Percentiles rank a stretch among this genome's conserved stretches.
Conservation (phyloP, 2,113 vertebrate species). For the Cisticola juncidis region DNA sequence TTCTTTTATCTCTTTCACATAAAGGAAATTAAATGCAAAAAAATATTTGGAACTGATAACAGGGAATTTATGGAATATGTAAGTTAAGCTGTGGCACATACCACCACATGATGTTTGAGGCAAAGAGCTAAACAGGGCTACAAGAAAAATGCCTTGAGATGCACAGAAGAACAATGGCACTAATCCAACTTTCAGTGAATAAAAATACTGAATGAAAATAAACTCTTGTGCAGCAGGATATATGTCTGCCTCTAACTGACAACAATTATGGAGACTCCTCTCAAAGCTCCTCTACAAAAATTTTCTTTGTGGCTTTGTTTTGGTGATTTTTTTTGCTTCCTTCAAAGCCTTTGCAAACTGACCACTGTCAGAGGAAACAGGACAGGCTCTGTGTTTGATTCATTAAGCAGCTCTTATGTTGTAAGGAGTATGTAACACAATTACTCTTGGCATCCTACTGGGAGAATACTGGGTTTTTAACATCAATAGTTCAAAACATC, state of each 20-base stretch:
- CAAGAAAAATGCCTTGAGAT: not conserved
- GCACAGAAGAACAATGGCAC: not conserved
- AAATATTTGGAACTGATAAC: not conserved
- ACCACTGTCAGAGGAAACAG: not conserved
- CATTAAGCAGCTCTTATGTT: not conserved
- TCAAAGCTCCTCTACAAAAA: not conserved
- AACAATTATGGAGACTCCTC: not conserved
- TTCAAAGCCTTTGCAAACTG: not conserved
- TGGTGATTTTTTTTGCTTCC: not conserved
- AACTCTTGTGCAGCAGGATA: not conserved
- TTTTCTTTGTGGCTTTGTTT: not conserved
- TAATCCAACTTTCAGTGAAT: not conserved
- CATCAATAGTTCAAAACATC: not conserved
- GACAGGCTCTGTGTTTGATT: not conserved
- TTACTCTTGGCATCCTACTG: not conserved
- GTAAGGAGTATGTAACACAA: not conserved
- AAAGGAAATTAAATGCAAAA: not conserved
- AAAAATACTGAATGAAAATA: constrained; percentile 30
- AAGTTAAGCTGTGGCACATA: not conserved
- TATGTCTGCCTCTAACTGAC: not conserved
- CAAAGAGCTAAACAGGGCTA: not conserved
- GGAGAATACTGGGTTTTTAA: not conserved
- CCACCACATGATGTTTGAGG: not conserved
- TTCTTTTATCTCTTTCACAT: not conserved
- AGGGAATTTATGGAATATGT: not conserved